Evolutionary conservation across 2,888 invertebrate genomes (phyloP), one percentile per base, ranked within the genome.

Genomic region (Noctua janthe): DNA sequence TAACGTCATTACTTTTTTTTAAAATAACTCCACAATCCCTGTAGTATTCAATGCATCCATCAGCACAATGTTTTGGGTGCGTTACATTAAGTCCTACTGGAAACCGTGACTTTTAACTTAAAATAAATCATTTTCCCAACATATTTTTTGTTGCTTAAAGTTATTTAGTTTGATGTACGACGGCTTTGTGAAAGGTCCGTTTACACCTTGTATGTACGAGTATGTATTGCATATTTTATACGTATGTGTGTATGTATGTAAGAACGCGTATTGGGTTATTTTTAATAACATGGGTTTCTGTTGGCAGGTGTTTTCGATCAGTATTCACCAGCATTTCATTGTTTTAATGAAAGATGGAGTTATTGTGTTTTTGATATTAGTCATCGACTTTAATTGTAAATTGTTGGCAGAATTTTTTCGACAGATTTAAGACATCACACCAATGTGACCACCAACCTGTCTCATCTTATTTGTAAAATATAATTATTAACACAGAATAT

Each of bases 241-340:
- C n/a, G 20, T 76, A 43, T 54, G 11, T 17, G 20, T 43, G 51
- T 71, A 66, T 49, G 56, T 59, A 47, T 49, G 56, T 47, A 47
- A 35, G 66, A 74, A 49, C 39, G 47, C 29, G 29, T 86, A 29
- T 70, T 56, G 20, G 70, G 78, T 81, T 87, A 80, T 87, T 85
- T 85, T 87, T 67, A 67, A 39, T 20, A 77, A 71, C 75, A 86
- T 74, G 64, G 49, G 35, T 71, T 78, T 82, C 71, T 74, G 75
- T 80, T 76, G 59, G 79, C 88, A 83, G 83, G 78, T 87, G 87
- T 80, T 81, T 88, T 59, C 49, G 66, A 59, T 88, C 76, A 56
- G 54, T 66, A 69, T 74, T 84, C 72, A 76, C 71, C 75, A 47
- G 51, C 23, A 56, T 79, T 80, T 84, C 47, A 84, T 84, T 78